Percentiles rank a stretch among this genome's conserved stretches.
Evolutionary conservation across 2,888 invertebrate genomes (phyloP).

Genomic region (Cheilosia scutellata): DNA sequence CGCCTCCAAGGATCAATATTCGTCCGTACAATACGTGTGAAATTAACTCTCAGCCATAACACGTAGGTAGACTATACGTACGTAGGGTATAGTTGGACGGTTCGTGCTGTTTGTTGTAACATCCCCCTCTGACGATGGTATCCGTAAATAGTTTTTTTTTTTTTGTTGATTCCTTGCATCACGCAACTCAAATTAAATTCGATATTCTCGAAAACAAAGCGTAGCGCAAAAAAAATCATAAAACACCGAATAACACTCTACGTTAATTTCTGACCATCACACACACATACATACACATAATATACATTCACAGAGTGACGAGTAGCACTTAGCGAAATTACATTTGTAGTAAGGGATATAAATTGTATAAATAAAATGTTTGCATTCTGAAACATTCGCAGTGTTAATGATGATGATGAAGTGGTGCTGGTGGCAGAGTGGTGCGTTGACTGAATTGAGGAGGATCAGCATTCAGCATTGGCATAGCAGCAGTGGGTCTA

Average conservation of each 20-base stretch:
- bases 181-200: conserved; percentile 61
- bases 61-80: conserved; percentile 29
- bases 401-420: conserved; percentile 71
- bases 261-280: conserved; percentile 64
- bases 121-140: not conserved
- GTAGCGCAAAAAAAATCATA: conserved; percentile 42
- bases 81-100: not conserved
- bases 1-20: conserved; percentile 39
- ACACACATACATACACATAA: conserved; percentile 24
- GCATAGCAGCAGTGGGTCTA: not conserved
- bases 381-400: conserved; percentile 71
- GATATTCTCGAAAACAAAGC: conserved; percentile 53
- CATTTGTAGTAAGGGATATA: conserved; percentile 66
- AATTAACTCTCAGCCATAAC: conserved; percentile 54
- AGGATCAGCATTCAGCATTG: not conserved
- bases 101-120: conserved; percentile 3
- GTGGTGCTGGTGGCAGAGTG: conserved; percentile 57
- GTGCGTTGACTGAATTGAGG: conserved; percentile 47
- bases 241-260: conserved; percentile 60
- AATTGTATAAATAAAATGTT: conserved; percentile 73
- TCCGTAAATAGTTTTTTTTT: not conserved
- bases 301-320: conserved; percentile 13
- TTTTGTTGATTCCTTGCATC: conserved; percentile 45
- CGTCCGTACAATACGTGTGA: conserved; percentile 42
- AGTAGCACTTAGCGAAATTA: conserved; percentile 72